A percentile compares a stretch with the other conserved stretches of the same genome.
Evolutionary conservation across 1,140 invertebrate genomes (phyloP).

Genomic region (Bombyx mori): DNA sequence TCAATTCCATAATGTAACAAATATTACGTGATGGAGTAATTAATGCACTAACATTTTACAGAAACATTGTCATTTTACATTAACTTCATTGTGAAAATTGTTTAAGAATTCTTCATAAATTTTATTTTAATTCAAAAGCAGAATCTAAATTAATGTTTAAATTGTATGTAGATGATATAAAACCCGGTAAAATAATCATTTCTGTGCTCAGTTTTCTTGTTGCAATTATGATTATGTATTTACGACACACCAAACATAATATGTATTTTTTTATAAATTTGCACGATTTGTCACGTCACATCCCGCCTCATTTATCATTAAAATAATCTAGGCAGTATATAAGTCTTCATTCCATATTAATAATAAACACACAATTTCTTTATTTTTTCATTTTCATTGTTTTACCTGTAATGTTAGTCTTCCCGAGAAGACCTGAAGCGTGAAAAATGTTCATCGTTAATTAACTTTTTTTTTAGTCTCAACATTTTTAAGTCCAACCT

Average conservation of each 20-base stretch:
- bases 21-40: no score
- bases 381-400: slow-evolving; percentile 28
- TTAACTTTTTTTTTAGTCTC: slow-evolving; percentile 52
- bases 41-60: no score
- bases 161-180: no score
- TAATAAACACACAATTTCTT: slow-evolving; percentile 30
- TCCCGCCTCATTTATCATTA: slow-evolving; percentile 14
- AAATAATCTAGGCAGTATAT: slow-evolving; percentile 14
- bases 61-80: background rate
- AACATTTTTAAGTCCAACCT: slow-evolving; percentile 56
- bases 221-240: no score
- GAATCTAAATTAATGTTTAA: no score
- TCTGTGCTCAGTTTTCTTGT: no score
- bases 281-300: slow-evolving; percentile 16
- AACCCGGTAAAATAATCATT: no score
- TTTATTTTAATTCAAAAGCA: no score
- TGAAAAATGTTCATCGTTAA: slow-evolving; percentile 69
- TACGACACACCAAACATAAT: no score
- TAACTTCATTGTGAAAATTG: background rate
- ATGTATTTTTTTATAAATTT: background rate
- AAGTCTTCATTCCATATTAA: slow-evolving; percentile 48
- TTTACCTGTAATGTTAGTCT: slow-evolving; percentile 73
- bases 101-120: no score
- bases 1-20: no score
- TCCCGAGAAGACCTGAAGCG: slow-evolving; percentile 73